Base-by-base conservation (phyloP, 2,797 vertebrate genomes). In the Lagocephalus sceleratus region DNA sequence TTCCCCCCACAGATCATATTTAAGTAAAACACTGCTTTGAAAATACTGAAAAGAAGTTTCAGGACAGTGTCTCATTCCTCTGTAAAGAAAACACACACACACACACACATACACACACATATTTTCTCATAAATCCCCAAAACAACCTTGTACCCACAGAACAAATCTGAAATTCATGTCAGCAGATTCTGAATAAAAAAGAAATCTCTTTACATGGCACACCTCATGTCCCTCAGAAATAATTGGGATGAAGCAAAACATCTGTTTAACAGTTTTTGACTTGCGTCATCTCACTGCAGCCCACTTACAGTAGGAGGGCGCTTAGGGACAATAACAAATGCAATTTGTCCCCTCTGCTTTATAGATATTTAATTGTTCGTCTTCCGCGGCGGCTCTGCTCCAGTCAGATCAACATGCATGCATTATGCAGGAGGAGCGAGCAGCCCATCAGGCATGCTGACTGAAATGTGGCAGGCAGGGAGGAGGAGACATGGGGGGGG, bases 341-440 rank as follows among this genome's bases (percentile, higher is more conserved):
- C 22, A 17, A 23, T 67, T 75, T 32, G 71, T 65, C 48, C 48
- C 48, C 52, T 19, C 41, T 57, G 52, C 68, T 71, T 70, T 40
- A 11, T 44, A 47, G 45, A 77, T 51, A 73, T 76, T 69, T 75
- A 65, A 80, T 68, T 58, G 57, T 73, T 79, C 56, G 70, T 75
- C 63, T 66, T 56, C 58, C 58, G 50, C 63, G 57, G 53, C 38
- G 17, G 55, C 68, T 76, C 57, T 42, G 50, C 55, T 52, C 61
- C 64, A 60, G 54, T 74, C 66, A 71, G 75, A 75, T 62, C 47
- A 72, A 76, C 29, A 2, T 65, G 75, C 60, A 81, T 83, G 15
- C 72, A 85, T 84, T 56, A 87, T 85, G 75, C 71, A 83, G 64
- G 44, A 75, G 67, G 53, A 71, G 71, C 65, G 68, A 85, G 76